Base-by-base conservation (phyloP, 23 tunicate genomes). In the Trididemnum clinides region DNA sequence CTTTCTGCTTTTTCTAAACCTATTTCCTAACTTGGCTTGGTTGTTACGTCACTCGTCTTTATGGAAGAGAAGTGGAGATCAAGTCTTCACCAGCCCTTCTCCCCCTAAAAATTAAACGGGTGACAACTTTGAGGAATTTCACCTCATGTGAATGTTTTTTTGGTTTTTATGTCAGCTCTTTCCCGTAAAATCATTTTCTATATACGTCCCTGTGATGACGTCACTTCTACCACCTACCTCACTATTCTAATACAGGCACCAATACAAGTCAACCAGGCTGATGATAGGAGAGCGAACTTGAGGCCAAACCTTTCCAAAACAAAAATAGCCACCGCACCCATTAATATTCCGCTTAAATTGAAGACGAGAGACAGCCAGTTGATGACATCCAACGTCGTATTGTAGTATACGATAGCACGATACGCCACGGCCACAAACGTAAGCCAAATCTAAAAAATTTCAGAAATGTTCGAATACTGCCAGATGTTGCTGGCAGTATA, bases 391-490 rank as follows among this genome's bases (percentile, higher is more conserved):
- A 93, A 64, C 22, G 37, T 39, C 2, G 98, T 88, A 20, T 83
- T 81, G 87, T 93, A 93, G 73, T 58, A 93, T 7, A 39, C 36
- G 33, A 57, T 80, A 27, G 93, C 87, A 34, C 66, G 84, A 85
- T 93, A 93, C 6, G 98, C 88, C 32, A 93, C 90, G 1, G 93
- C 59, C 19, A 91, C 83, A 66, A 93, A 93, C 12, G 90, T 90
- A 6, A 93, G 80, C 98, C 98, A 93, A 0, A 86, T 72, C 98
- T 93, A 90, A 26, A 84, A 80, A 51, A 57, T 36, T n/a, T n/a
- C n/a, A n/a, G n/a, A n/a, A n/a, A n/a, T n/a, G n/a, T n/a, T n/a
- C n/a, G n/a, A n/a, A n/a, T n/a, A n/a, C n/a, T 69, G 7, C 26
- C 15, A 38, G 39, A 5, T 38, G 4, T 64, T 19, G 25, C 6